phyloP scores from a whole-genome alignment of 2,797 vertebrate genomes.

The Zalophus californianus region DNA sequence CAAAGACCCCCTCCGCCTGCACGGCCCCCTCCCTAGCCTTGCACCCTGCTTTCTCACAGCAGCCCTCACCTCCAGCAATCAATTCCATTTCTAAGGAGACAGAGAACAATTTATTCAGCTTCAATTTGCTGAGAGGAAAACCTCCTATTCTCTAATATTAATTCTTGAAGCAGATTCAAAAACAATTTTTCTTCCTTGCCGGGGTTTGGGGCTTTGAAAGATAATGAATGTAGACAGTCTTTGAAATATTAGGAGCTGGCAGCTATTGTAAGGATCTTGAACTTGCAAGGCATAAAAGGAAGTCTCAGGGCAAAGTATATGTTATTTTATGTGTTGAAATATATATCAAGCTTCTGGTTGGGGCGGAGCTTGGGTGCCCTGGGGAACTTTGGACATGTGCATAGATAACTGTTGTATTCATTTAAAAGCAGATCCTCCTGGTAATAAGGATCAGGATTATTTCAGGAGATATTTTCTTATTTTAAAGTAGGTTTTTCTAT shows the following conservation, averaged over 20 bases:
- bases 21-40: not conserved
- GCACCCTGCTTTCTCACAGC: not conserved
- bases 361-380: not conserved
- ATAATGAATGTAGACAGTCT: constrained; percentile 80
- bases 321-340: constrained; percentile 54
- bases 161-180: constrained; percentile 82
- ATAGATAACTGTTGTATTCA: not conserved
- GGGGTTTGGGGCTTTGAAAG: constrained; percentile 76
- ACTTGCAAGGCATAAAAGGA: not conserved
- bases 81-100: constrained; percentile 81
- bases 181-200: constrained; percentile 79
- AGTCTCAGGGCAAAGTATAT: not conserved
- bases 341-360: constrained; percentile 11
- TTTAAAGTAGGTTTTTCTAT: constrained; percentile 25
- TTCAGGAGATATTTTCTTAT: not conserved
- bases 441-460: not conserved
- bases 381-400: not conserved
- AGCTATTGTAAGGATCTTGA: constrained; percentile 45
- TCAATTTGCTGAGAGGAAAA: constrained; percentile 83
- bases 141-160: constrained; percentile 77
- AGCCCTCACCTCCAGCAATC: constrained; percentile 67
- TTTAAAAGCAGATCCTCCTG: not conserved
- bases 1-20: constrained; percentile 59
- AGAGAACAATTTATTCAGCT: constrained; percentile 83
- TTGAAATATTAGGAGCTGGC: constrained; percentile 75